Evolutionary conservation across 2,113 vertebrate genomes (phyloP).

Genomic region (Lonchura striata): DNA sequence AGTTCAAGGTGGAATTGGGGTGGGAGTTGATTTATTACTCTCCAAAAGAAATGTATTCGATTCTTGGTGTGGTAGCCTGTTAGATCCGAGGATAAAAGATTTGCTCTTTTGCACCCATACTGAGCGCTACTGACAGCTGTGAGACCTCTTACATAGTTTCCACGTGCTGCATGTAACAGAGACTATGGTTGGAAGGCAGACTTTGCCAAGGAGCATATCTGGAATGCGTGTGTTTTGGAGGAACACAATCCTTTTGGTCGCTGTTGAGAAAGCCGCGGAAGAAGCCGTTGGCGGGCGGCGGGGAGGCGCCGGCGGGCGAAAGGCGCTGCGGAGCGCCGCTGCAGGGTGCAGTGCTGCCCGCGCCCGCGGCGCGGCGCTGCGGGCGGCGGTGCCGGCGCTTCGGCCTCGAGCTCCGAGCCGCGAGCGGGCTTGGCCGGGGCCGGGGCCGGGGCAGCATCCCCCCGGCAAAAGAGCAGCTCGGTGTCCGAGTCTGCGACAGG

Average conservation of each 20-base stretch:
- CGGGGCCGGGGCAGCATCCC: neutral
- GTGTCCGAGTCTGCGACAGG: neutral
- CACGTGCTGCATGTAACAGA: fast-evolving
- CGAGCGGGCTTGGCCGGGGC: fast-evolving
- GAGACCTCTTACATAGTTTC: neutral
- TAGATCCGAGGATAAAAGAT: neutral
- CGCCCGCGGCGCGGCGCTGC: fast-evolving
- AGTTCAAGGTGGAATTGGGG: neutral
- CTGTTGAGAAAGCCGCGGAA: neutral
- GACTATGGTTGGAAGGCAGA: neutral
- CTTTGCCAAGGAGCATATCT: neutral
- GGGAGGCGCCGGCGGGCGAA: fast-evolving
- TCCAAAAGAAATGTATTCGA: neutral
- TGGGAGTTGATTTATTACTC: neutral
- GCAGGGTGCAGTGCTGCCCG: neutral
- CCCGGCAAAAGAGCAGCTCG: neutral
- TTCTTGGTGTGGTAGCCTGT: neutral
- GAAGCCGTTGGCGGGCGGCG: neutral
- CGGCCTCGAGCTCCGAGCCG: fast-evolving
- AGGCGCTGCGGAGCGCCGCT: no score
- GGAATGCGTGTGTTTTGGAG: neutral
- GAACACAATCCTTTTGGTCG: neutral
- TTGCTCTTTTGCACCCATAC: neutral
- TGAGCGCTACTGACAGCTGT: neutral
- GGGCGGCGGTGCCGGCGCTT: neutral